These are phyloP conservation scores for Ectemnius continuus DNA, from an alignment of 2,888 invertebrate species.

Conservation along the genomic window DNA sequence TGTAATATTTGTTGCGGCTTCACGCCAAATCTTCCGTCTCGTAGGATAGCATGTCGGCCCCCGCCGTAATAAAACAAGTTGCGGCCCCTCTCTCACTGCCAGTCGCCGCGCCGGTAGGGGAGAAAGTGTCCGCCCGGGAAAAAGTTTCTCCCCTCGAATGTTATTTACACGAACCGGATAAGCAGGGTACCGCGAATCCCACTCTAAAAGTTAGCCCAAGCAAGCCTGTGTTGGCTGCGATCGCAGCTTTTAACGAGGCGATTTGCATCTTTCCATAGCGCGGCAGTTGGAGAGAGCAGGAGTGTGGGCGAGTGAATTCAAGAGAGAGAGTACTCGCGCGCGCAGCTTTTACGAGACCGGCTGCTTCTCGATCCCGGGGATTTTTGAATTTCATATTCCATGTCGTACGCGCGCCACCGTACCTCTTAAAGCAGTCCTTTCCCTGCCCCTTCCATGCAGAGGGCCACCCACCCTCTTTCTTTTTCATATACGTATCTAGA, in stretches of 20 bases:
- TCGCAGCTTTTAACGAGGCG: conserved; percentile 41
- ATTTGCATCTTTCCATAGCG: conserved; percentile 35
- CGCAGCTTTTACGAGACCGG: not conserved
- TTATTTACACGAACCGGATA: conserved; percentile 52
- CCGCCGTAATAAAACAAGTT: not conserved
- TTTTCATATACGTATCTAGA: conserved; percentile 23
- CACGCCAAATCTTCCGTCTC: too few species aligned
- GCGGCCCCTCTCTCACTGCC: not conserved
- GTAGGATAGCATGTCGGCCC: not conserved
- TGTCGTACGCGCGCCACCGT: conserved; percentile 21
- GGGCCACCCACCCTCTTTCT: conserved; percentile 32
- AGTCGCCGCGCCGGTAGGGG: too few species aligned
- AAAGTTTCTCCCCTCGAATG: conserved; percentile 46
- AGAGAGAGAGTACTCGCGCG: conserved; percentile 1
- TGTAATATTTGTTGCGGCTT: too few species aligned
- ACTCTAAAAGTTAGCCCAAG: conserved; percentile 50
- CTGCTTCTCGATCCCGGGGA: conserved; percentile 36
- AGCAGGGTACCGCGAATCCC: conserved; percentile 51
- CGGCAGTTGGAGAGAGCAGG: conserved; percentile 15
- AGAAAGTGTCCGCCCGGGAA: conserved; percentile 7
- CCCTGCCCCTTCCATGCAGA: not conserved
- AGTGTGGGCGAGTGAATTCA: not conserved
- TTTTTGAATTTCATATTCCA: conserved; percentile 61
- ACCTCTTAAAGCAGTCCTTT: conserved; percentile 16
- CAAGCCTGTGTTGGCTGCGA: conserved; percentile 18